phyloP scores from a whole-genome alignment of 2,113 vertebrate genomes.

The Oplegnathus fasciatus region DNA sequence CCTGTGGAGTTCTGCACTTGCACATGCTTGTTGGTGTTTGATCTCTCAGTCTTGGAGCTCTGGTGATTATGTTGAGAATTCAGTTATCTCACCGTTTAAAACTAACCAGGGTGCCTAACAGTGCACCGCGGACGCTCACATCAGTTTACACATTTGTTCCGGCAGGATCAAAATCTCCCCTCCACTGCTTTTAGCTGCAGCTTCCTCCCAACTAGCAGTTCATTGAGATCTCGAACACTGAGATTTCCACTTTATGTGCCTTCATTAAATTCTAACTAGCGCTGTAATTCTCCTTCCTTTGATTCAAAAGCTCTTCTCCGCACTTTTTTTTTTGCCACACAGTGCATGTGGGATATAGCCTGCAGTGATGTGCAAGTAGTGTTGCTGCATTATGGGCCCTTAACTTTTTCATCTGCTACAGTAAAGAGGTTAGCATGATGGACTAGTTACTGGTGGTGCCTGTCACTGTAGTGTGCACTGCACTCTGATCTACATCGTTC shows the following conservation, averaged over 20 bases:
- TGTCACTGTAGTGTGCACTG: conserved; percentile 77
- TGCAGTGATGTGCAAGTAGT: conserved; percentile 40
- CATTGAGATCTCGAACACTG: conserved; percentile 56
- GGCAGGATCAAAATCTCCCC: conserved; percentile 44
- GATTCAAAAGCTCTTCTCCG: conserved; percentile 57
- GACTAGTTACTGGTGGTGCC: conserved; percentile 69
- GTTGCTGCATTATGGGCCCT: conserved; percentile 48
- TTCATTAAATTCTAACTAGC: conserved; percentile 75
- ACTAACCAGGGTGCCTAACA: conserved; percentile 24
- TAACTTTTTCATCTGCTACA: conserved; percentile 61
- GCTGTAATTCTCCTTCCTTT: conserved; percentile 56
- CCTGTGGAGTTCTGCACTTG: conserved; percentile 27
- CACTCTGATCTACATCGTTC: conserved; percentile 78
- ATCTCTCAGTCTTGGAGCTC: conserved; percentile 31
- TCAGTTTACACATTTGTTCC: conserved; percentile 49
- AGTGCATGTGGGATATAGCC: conserved; percentile 42
- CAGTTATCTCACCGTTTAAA: conserved; percentile 45
- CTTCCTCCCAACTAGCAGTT: conserved; percentile 41
- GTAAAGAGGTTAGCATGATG: conserved; percentile 70
- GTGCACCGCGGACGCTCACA: conserved; percentile 22
- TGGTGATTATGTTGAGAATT: conserved; percentile 39
- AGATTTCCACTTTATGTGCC: conserved; percentile 63
- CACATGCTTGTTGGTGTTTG: conserved; percentile 17
- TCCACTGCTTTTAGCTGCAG: conserved; percentile 37
- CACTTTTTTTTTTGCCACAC: conserved; percentile 23